Conservation (phyloP, 1,140 invertebrate species). For the Vollenhovia emeryi region DNA sequence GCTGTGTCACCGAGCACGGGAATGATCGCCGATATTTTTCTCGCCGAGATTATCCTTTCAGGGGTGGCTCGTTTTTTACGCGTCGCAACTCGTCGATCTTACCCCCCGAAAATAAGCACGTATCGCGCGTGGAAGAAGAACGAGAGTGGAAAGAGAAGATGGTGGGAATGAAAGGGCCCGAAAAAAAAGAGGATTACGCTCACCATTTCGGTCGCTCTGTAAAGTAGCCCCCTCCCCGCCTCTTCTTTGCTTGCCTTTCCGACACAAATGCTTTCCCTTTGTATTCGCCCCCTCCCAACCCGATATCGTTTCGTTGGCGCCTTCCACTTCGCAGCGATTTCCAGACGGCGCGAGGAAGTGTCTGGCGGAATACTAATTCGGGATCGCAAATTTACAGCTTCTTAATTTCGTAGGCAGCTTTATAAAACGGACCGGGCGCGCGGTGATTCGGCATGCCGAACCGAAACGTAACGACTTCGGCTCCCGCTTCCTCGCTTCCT, state of each 20-base stretch:
- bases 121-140: conserved; percentile 6
- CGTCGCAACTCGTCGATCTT: conserved; percentile 47
- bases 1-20: not conserved
- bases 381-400: conserved; percentile 82
- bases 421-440: conserved; percentile 77
- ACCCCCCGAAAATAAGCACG: conserved; percentile 28
- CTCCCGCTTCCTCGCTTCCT: conserved; percentile 42
- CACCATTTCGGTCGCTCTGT: conserved; percentile 18
- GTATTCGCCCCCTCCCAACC: conserved; percentile 40
- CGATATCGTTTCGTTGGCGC: conserved; percentile 31
- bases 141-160: not conserved
- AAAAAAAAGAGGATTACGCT: conserved; percentile 53
- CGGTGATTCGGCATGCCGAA: conserved; percentile 65
- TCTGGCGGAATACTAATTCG: conserved; percentile 83
- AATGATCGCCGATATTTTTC: conserved; percentile 58
- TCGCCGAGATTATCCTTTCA: conserved; percentile 50
- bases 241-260: not conserved
- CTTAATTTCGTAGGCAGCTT: conserved; percentile 81
- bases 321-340: conserved; percentile 58
- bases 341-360: conserved; percentile 65
- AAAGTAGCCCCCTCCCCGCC: conserved; percentile 4
- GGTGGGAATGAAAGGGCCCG: conserved; percentile 12
- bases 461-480: conserved; percentile 12
- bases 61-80: conserved; percentile 36
- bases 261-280: conserved; percentile 46